Conservation (phyloP, 2,888 invertebrate genomes). For the Heliconius ismenius region DNA sequence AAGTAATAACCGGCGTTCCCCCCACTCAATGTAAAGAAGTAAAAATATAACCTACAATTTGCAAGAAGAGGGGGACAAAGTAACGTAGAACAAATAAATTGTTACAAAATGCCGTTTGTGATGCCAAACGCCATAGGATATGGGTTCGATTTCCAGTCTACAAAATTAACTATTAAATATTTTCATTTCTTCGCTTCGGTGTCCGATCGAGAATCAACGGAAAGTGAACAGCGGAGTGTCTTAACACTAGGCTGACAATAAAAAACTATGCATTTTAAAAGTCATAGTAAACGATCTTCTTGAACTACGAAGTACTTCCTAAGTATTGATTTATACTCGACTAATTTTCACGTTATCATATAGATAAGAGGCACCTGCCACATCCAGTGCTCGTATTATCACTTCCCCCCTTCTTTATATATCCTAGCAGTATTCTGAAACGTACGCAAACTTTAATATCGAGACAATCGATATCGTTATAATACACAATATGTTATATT, state of each 20-base stretch:
- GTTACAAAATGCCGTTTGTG: not conserved
- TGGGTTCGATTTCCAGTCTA: too few relatives aligned
- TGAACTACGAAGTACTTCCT: conserved; percentile 55
- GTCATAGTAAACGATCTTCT: conserved; percentile 16
- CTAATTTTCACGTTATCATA: conserved; percentile 71
- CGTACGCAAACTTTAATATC: conserved; percentile 42
- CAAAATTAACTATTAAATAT: too few relatives aligned
- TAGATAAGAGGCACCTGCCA: conserved; percentile 69
- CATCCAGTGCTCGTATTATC: conserved; percentile 62
- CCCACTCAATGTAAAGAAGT: conserved; percentile 10
- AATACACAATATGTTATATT: not conserved
- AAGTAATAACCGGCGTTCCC: conserved; percentile 27
- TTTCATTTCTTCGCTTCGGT: too few relatives aligned
- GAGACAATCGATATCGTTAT: conserved; percentile 13
- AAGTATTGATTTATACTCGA: conserved; percentile 74
- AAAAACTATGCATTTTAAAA: not conserved
- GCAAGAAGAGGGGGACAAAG: not conserved
- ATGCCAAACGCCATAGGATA: too few relatives aligned
- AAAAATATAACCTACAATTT: conserved; percentile 29
- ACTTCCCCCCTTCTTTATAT: conserved; percentile 65
- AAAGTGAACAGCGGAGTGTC: too few relatives aligned
- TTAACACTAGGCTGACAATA: not conserved
- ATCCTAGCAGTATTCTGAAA: conserved; percentile 54
- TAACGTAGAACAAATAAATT: not conserved
- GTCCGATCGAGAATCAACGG: too few relatives aligned